phyloP scores from a whole-genome alignment of 2,113 vertebrate genomes.

The Pseudonaja textilis region DNA sequence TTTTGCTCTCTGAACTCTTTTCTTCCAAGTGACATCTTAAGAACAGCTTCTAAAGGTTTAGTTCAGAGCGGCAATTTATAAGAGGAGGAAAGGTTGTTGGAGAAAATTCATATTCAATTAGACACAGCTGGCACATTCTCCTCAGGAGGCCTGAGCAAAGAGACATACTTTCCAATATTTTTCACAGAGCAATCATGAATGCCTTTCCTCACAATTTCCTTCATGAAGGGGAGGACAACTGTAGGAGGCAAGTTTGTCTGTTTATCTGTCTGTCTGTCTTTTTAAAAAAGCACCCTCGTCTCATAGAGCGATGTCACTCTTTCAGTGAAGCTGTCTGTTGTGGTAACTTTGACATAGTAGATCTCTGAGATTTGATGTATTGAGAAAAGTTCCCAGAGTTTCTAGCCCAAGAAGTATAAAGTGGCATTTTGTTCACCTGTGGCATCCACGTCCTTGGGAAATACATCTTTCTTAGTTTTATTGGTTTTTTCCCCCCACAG shows the following conservation, averaged over 20 bases:
- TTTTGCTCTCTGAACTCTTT: slow-evolving; percentile 12
- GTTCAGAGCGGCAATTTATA: slow-evolving; percentile 45
- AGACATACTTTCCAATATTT: slow-evolving; percentile 8
- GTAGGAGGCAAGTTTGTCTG: not conserved
- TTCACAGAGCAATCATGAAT: not conserved
- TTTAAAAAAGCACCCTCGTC: not conserved
- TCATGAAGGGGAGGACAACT: not conserved
- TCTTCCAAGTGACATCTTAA: slow-evolving; percentile 28
- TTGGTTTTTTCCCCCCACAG: not conserved
- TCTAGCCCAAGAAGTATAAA: not conserved
- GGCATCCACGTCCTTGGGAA: not conserved
- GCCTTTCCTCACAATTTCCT: slow-evolving; percentile 25
- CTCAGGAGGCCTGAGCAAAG: slow-evolving; percentile 3
- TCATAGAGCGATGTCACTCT: fast-evolving
- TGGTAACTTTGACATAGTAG: not conserved
- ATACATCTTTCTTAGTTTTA: not conserved
- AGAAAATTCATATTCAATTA: slow-evolving; percentile 21
- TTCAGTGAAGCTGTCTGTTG: not conserved
- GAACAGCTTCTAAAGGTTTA: slow-evolving; percentile 11
- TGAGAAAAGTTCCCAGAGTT: not conserved
- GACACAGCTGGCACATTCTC: slow-evolving; percentile 29
- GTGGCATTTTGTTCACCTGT: not conserved
- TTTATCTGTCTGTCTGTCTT: not conserved
- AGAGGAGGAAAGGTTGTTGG: slow-evolving; percentile 36
- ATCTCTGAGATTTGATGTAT: not conserved